Conservation (phyloP, 2,888 invertebrate genomes). For the Acheta domesticus region DNA sequence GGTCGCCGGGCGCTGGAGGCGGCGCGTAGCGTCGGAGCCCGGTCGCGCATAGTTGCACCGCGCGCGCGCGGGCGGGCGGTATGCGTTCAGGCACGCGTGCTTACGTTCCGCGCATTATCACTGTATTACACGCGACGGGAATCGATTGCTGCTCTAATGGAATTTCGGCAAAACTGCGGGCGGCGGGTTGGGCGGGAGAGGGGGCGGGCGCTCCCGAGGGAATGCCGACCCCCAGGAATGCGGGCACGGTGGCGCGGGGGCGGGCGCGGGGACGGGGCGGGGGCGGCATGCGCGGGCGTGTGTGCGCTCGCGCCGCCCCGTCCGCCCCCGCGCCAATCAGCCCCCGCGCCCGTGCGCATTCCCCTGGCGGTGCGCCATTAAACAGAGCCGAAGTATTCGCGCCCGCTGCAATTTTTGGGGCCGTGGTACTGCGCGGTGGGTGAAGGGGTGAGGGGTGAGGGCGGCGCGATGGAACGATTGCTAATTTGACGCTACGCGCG, state of each 20-base stretch:
- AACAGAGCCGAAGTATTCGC: no score
- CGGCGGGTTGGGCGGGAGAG: background rate
- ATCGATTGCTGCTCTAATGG: constrained; percentile 18
- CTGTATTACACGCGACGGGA: constrained; percentile 8
- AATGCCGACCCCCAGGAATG: constrained; percentile 11
- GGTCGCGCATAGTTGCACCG: background rate
- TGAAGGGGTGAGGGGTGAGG: no score
- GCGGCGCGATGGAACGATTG: no score
- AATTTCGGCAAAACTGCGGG: constrained; percentile 4
- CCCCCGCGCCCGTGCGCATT: no score
- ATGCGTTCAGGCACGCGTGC: background rate
- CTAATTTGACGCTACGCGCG: no score
- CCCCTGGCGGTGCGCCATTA: no score
- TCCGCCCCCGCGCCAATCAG: no score
- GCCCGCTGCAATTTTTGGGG: no score
- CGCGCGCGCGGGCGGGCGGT: background rate
- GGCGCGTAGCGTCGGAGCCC: background rate
- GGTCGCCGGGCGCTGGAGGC: background rate
- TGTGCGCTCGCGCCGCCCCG: background rate
- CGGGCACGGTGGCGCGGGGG: constrained; percentile 30
- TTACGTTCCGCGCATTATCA: constrained; percentile 18
- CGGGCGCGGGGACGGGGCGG: constrained; percentile 23
- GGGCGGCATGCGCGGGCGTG: constrained; percentile 3
- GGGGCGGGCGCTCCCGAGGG: background rate
- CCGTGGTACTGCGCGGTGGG: no score